Evolutionary conservation across 35 echinoderm and acorn worm species (phyloP).

Genomic region (Diadema setosum): DNA sequence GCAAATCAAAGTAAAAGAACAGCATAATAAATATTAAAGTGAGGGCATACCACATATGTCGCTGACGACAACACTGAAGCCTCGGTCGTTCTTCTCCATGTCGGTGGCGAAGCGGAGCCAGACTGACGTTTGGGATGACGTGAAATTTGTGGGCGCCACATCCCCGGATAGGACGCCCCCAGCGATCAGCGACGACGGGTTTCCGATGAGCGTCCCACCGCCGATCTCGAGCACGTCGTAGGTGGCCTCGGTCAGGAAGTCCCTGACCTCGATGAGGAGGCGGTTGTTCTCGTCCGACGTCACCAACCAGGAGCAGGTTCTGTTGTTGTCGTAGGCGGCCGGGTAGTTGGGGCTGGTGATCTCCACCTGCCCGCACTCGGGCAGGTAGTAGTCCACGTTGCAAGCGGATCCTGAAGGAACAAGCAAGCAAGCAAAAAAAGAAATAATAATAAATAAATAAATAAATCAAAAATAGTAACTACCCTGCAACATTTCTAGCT

Average conservation of each 20-base stretch:
- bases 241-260: constrained; percentile 69
- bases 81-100: not conserved
- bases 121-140: not conserved
- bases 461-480: too few relatives aligned
- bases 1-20: too few relatives aligned
- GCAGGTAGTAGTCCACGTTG: constrained; percentile 55
- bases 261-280: constrained; percentile 32
- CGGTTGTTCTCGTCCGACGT: constrained; percentile 15
- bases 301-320: constrained; percentile 59
- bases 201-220: constrained; percentile 26
- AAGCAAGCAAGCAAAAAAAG: too few relatives aligned
- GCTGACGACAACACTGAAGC: not conserved
- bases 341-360: constrained; percentile 94
- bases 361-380: constrained; percentile 2
- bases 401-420: constrained; percentile 48
- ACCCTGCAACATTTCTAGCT: too few relatives aligned
- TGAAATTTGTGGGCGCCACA: not conserved
- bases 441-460: too few relatives aligned
- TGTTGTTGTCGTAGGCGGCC: constrained; percentile 60
- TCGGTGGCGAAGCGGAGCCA: not conserved
- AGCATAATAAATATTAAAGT: too few relatives aligned
- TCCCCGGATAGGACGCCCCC: not conserved
- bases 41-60: not conserved
- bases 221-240: constrained; percentile 74
- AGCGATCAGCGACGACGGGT: constrained; percentile 16